A percentile compares a stretch with the other conserved stretches of the same genome.
Evolutionary conservation across 1,140 invertebrate species (phyloP).

Genomic region (Portunus trituberculatus): DNA sequence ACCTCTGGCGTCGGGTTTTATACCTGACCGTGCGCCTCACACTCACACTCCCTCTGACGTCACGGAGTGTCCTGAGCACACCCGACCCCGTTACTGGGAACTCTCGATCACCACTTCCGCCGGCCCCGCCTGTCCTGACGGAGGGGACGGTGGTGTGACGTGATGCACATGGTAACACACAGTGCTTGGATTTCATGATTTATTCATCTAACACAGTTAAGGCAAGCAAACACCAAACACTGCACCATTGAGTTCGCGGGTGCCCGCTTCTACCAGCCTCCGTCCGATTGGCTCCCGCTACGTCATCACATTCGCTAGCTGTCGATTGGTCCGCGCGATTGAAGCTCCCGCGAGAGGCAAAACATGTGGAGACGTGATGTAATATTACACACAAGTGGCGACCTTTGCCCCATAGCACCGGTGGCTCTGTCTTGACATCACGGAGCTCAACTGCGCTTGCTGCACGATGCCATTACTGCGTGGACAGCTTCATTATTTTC

Average conservation of each 20-base stretch:
- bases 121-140: neutral
- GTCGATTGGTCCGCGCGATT: neutral
- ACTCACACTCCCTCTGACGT: neutral
- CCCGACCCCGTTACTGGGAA: neutral
- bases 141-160: neutral
- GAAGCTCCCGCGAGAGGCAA: neutral
- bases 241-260: neutral
- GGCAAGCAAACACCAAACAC: too few species aligned
- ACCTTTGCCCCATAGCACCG: neutral
- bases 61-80: neutral
- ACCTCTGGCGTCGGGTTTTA: neutral
- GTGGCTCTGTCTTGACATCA: too few species aligned
- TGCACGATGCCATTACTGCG: too few species aligned
- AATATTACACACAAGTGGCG: neutral
- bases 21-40: neutral
- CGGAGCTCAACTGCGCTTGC: too few species aligned
- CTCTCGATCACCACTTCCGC: neutral
- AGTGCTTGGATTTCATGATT: too few species aligned
- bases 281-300: neutral
- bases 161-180: neutral
- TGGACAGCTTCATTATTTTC: too few species aligned
- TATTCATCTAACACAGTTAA: too few species aligned
- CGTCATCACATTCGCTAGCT: neutral
- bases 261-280: neutral
- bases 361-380: conserved; percentile 22